Evolutionary conservation across 2,888 invertebrate genomes (phyloP).

Genomic region (Venustoraphidia nigricollis): DNA sequence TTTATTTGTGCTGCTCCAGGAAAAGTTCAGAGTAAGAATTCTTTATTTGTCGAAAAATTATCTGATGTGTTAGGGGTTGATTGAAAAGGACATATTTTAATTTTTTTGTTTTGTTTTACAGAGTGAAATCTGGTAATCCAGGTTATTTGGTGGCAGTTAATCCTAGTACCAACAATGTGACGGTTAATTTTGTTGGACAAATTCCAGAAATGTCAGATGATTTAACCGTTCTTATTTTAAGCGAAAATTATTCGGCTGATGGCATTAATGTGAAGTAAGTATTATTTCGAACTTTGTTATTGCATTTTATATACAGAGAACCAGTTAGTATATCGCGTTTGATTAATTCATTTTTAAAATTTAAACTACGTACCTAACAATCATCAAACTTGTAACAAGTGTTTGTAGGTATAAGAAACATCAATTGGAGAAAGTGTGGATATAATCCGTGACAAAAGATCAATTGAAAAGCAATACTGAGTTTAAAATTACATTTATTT

Average conservation of each 20-base stretch:
- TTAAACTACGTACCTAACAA: neutral
- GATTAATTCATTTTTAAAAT: constrained; percentile 1
- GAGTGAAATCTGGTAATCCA: constrained; percentile 57
- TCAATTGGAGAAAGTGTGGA: too few relatives aligned
- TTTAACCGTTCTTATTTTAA: constrained; percentile 41
- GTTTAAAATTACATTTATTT: too few relatives aligned
- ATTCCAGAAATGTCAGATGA: constrained; percentile 36
- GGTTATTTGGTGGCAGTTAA: constrained; percentile 62
- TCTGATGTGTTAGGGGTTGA: too few relatives aligned
- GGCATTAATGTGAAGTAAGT: constrained; percentile 30
- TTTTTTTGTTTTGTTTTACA: constrained; percentile 21
- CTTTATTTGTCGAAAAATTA: too few relatives aligned
- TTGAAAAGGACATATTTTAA: neutral
- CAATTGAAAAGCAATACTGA: too few relatives aligned
- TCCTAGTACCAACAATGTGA: constrained; percentile 31
- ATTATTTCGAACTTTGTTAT: constrained; percentile 2
- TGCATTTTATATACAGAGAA: neutral
- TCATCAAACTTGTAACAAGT: constrained; percentile 1
- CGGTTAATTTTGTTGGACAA: constrained; percentile 36
- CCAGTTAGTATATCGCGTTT: constrained; percentile 5
- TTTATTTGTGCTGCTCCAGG: too few relatives aligned
- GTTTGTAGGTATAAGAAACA: constrained; percentile 11
- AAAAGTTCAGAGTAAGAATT: too few relatives aligned
- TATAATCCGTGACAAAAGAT: too few relatives aligned
- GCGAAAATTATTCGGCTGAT: constrained; percentile 30